Base-by-base conservation (phyloP, 2,797 vertebrate genomes). In the Tamandua tetradactyla region DNA sequence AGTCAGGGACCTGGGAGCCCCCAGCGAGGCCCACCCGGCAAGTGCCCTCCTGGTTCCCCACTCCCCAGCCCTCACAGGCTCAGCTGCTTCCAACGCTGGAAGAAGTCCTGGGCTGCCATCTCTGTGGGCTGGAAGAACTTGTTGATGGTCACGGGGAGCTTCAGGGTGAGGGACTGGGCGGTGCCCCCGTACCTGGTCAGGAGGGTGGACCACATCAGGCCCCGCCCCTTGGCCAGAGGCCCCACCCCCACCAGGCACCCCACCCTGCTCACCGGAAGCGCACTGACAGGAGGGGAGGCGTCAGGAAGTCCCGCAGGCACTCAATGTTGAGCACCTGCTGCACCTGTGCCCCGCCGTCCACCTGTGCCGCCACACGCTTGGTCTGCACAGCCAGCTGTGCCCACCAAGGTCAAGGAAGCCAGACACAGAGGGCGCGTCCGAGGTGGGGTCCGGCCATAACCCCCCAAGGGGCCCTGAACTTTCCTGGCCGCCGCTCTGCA, bases 41-140 rank as follows among this genome's bases (percentile, higher is more conserved):
- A 2, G 6, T 8, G 7, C 37, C 20, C 35, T 30, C 44, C 74
- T 49, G 44, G 35, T 6, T 62, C 25, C 14, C 27, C 1, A 1
- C 62, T n/a, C 7, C 18, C 59, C 1, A 47, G 7, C 86, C 1
- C 98, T 98, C 96, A 99, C 99, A 98, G 99, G 98, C 99, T 99
- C 17, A 99, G 99, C 97, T 99, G 99, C 98, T 99, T 99, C 99
- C 99, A 99, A 91, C 99, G 99, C 98, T 99, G 99, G 98, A 99
- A 99, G 96, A 99, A 99, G 97, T 99, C 99, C 68, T 99, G 98
- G 35, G 99, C 99, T 2, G 98, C 93, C 99, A 99, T 99, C 98
- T 99, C 99, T 7, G 99, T 99, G 0, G 99, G 99, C 98, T 99
- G 99, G 98, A 99, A 99, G 98, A 99, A 99, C 98, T 99, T 99